phyloP scores from a whole-genome alignment of 2,888 invertebrate genomes.

The Sturmia bella region DNA sequence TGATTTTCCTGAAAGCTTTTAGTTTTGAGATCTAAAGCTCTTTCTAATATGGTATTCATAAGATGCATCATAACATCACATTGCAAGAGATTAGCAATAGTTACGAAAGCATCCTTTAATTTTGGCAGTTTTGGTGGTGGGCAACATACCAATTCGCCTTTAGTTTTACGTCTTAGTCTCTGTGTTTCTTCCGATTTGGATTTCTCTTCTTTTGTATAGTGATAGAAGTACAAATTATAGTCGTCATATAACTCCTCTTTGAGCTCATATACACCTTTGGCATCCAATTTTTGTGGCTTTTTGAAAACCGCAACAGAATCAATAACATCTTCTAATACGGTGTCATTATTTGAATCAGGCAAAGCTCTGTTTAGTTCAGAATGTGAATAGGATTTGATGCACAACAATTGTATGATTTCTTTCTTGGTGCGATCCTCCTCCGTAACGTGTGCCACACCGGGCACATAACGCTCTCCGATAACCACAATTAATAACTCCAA shows the following conservation, averaged over 20 bases:
- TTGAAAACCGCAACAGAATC: conserved; percentile 94
- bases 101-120: conserved; percentile 88
- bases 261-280: conserved; percentile 94
- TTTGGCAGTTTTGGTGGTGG: conserved; percentile 93
- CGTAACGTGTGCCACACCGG: conserved; percentile 90
- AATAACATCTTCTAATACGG: conserved; percentile 92
- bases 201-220: conserved; percentile 95
- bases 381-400: conserved; percentile 96
- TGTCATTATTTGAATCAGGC: conserved; percentile 93
- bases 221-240: conserved; percentile 99
- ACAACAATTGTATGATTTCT: conserved; percentile 97
- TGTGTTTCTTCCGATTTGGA: conserved; percentile 96
- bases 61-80: conserved; percentile 94
- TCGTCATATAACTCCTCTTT: conserved; percentile 91
- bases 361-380: conserved; percentile 95
- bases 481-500: conserved; percentile 92
- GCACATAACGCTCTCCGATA: conserved; percentile 86
- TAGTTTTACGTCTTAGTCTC: conserved; percentile 90
- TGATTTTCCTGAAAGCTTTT: conserved; percentile 94
- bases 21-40: conserved; percentile 88
- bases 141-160: conserved; percentile 91
- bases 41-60: conserved; percentile 88
- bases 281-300: conserved; percentile 88
- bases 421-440: conserved; percentile 93
- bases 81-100: conserved; percentile 91